Evolutionary conservation across 2,888 invertebrate genomes (phyloP).

Genomic region (Petrolisthes cinctipes): DNA sequence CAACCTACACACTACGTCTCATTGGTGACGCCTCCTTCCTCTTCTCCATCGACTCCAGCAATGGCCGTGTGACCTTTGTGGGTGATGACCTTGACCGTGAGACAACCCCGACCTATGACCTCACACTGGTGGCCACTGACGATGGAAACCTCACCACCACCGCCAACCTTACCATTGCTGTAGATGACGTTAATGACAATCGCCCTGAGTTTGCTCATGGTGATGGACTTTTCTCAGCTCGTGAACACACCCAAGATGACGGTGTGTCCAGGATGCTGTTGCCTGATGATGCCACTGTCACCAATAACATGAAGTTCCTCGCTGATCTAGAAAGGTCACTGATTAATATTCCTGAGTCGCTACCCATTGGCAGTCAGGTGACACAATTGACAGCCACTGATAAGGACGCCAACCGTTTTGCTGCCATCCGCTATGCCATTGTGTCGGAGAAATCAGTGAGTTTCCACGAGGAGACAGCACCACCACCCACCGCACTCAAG

Average conservation of each 20-base stretch:
- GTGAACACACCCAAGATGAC: conserved; percentile 23
- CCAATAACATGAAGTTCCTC: conserved; percentile 21
- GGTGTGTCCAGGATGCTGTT: conserved; percentile 27
- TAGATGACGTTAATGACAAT: conserved; percentile 88
- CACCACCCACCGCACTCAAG: conserved; percentile 15
- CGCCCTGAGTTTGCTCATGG: conserved; percentile 67
- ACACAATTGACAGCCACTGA: conserved; percentile 59
- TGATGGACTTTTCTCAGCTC: conserved; percentile 41
- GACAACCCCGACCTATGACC: conserved; percentile 77
- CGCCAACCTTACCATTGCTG: conserved; percentile 78
- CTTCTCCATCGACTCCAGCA: conserved; percentile 78
- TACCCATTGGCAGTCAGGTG: conserved; percentile 57
- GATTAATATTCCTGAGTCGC: conserved; percentile 56
- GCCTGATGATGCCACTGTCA: background rate
- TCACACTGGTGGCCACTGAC: conserved; percentile 79
- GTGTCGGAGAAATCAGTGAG: conserved; percentile 46
- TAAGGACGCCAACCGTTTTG: conserved; percentile 46
- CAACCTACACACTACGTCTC: conserved; percentile 78
- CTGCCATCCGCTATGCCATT: conserved; percentile 52
- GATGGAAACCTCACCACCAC: conserved; percentile 79
- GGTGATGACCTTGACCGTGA: conserved; percentile 78
- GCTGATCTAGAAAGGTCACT: conserved; percentile 35
- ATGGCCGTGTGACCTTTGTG: conserved; percentile 76
- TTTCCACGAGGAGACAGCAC: conserved; percentile 19
- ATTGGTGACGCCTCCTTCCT: conserved; percentile 82